Percentiles rank a stretch among this genome's conserved stretches.
phyloP scores from a whole-genome alignment of 2,797 vertebrate species.

The Spizella passerina region DNA sequence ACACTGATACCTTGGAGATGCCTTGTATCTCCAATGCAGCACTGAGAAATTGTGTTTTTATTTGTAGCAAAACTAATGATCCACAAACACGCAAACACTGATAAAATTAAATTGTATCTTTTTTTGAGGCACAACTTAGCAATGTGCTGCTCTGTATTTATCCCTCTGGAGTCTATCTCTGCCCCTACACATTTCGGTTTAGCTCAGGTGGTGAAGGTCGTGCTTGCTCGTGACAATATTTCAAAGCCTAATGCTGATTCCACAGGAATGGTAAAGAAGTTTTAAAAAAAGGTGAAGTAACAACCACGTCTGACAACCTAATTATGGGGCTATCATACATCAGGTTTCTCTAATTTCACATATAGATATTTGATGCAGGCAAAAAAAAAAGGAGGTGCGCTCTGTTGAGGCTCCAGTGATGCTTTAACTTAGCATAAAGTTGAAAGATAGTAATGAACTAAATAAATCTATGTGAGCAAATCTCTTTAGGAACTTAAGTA shows the following conservation, averaged over 20 bases:
- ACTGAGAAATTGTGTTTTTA: not conserved
- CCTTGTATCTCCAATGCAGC: not conserved
- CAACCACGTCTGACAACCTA: not conserved
- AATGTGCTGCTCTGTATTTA: not conserved
- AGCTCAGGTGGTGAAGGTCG: not conserved
- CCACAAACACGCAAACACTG: not conserved
- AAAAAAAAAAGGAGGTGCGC: not conserved
- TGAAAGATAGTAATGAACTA: not conserved
- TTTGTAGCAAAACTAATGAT: not conserved
- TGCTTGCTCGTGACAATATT: not conserved
- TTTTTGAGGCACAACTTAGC: not conserved
- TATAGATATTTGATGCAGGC: not conserved
- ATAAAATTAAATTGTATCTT: not conserved
- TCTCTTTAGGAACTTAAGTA: not conserved
- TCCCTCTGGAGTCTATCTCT: not conserved
- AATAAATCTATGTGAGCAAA: not conserved
- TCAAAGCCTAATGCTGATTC: not conserved
- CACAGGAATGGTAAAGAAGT: not conserved
- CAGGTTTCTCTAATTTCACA: not conserved
- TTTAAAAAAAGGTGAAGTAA: not conserved
- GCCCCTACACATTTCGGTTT: rapidly evolving
- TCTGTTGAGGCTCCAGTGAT: not conserved
- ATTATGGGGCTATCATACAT: not conserved
- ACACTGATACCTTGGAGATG: not conserved
- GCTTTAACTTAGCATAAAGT: not conserved